A percentile compares a stretch with the other conserved stretches of the same genome.
These are phyloP conservation scores for Aleiodes alternator DNA, from an alignment of 2,888 invertebrate species.

Conservation along the genomic window DNA sequence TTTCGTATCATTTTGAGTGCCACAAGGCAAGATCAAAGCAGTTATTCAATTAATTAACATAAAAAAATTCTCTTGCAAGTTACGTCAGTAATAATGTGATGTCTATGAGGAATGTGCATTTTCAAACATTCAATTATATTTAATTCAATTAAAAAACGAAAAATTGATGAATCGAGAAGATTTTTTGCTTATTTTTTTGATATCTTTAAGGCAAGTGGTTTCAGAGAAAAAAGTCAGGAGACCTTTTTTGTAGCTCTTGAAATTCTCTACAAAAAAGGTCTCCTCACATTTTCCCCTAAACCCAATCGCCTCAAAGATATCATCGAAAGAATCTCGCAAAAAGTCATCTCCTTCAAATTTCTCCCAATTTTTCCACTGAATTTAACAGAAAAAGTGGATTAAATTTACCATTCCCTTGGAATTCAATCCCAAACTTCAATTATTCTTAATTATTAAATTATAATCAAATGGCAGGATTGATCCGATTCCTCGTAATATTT, in stretches of 20 bases:
- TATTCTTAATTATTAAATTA: slow-evolving; percentile 38
- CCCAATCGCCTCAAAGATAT: too few species aligned
- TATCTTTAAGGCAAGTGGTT: too few species aligned
- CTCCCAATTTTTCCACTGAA: too few species aligned
- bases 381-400: not conserved
- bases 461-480: slow-evolving; percentile 43
- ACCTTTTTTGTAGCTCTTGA: too few species aligned
- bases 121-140: slow-evolving; percentile 5
- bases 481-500: slow-evolving; percentile 29
- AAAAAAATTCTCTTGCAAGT: not conserved
- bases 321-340: too few species aligned
- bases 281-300: too few species aligned
- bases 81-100: slow-evolving; percentile 11
- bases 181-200: not conserved
- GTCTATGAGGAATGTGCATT: slow-evolving; percentile 34
- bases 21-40: slow-evolving; percentile 35
- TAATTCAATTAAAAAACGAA: not conserved
- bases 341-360: too few species aligned
- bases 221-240: too few species aligned
- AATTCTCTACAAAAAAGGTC: too few species aligned
- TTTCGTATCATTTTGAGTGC: slow-evolving; percentile 1
- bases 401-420: not conserved
- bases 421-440: slow-evolving; percentile 8
- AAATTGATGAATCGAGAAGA: not conserved
- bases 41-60: slow-evolving; percentile 17